These are phyloP conservation scores for Morbakka virulenta DNA, from an alignment of 30 jellyfish, hydroid and myxozoan genomes.

Conservation along the genomic window DNA sequence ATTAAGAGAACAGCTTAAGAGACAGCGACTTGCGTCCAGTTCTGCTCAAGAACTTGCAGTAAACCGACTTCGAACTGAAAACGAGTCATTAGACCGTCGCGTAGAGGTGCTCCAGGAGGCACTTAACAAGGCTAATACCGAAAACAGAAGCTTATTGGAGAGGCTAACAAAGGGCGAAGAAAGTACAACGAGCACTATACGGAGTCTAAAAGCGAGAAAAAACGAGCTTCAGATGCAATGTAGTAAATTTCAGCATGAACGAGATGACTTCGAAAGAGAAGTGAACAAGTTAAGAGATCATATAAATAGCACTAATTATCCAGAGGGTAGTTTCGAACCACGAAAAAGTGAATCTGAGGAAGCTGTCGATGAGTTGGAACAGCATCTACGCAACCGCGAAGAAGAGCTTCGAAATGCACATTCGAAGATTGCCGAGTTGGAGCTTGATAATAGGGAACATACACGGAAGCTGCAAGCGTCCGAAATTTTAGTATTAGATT, in stretches of 20 bases:
- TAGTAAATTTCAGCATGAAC: slow-evolving; percentile 43
- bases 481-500: slow-evolving; percentile 61
- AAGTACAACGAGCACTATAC: slow-evolving; percentile 36
- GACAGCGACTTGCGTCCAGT: slow-evolving; percentile 8
- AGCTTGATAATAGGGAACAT: slow-evolving; percentile 60
- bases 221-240: slow-evolving; percentile 63
- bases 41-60: slow-evolving; percentile 14
- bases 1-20: slow-evolving; percentile 31
- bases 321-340: background rate
- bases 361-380: slow-evolving; percentile 10
- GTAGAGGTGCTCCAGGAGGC: slow-evolving; percentile 51
- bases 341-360: background rate
- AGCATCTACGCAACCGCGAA: background rate
- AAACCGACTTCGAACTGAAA: slow-evolving; percentile 43
- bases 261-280: slow-evolving; percentile 56
- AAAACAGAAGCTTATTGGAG: slow-evolving; percentile 26
- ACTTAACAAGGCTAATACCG: slow-evolving; percentile 40
- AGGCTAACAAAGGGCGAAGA: slow-evolving; percentile 52
- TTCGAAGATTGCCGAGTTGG: slow-evolving; percentile 39
- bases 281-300: slow-evolving; percentile 12
- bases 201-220: slow-evolving; percentile 83
- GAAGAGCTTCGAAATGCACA: slow-evolving; percentile 39
- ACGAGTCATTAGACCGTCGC: slow-evolving; percentile 20
- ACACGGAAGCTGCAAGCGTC: slow-evolving; percentile 72
- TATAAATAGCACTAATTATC: background rate